Evolutionary conservation across 2,888 invertebrate species (phyloP), one percentile per base, ranked within the genome.

Genomic region (Drosophila falleni): DNA sequence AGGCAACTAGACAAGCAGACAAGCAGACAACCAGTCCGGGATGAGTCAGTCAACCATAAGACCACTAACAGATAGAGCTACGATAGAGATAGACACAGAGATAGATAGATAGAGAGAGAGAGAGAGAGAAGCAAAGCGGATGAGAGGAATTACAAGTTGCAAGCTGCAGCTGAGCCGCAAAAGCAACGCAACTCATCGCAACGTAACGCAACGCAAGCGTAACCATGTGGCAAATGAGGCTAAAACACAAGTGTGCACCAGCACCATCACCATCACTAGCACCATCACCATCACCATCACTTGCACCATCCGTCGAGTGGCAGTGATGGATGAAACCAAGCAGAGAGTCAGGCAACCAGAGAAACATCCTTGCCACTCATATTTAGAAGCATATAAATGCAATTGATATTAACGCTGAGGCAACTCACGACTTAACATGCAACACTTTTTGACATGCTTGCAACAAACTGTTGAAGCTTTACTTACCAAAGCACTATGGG

Each of bases 171-270:
- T 58, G 47, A 56, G 60, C 61, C 61, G 51, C 60, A 49, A 13
- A 33, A 19, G 33, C 56, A 44, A 15, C 31, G 46, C 66, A 66
- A 73, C 31, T 42, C 66, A 66, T 71, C 26, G 23, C 3, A 23
- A 42, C 13, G 62, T 50, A 47, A 35, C 41, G 71, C 60, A 61
- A 68, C 31, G 46, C 66, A 66, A 73, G 71, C 73, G 81, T 72
- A 69, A 70, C 85, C 78, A 81, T 79, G 72, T 80, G 83, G 83
- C 78, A 84, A 84, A 80, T 86, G 76, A 75, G 87, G 78, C 80
- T 74, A 80, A 75, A 74, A 74, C 82, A 74, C 70, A 75, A 84
- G 80, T 73, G 71, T 80, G 58, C 67, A n/a, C n/a, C n/a, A n/a
- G n/a, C 76, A 65, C 58, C 61, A 54, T 53, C 60, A 63, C 60